These are phyloP conservation scores for Ormyrus rosae DNA, from an alignment of 2,888 invertebrate genomes.

Conservation along the genomic window DNA sequence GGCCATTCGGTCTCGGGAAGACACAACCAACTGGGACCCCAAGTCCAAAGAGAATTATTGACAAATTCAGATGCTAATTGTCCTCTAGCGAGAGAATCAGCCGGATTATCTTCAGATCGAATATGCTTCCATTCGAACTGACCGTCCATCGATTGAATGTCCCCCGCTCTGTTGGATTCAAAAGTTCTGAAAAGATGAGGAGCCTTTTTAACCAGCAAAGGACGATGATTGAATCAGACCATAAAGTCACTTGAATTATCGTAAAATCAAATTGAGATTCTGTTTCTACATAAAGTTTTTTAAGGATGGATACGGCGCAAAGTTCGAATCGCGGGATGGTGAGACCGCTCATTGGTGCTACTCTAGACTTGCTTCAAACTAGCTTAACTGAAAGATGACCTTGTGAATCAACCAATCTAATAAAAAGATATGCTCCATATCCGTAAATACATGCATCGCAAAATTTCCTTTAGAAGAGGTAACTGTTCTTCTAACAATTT, in stretches of 20 bases:
- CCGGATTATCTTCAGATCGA: not conserved
- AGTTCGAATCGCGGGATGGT: conserved; percentile 56
- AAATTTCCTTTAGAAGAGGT: not conserved
- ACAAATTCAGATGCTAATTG: not conserved
- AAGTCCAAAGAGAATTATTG: not conserved
- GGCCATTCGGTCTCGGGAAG: not conserved
- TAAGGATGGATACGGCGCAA: conserved; percentile 36
- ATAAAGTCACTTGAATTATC: conserved; percentile 4
- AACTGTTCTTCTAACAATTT: not conserved
- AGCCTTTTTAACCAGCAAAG: not conserved
- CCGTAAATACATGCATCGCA: conserved; percentile 37
- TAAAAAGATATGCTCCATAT: conserved; percentile 47
- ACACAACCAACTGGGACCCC: not conserved
- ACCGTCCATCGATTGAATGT: not conserved
- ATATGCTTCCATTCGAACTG: not conserved
- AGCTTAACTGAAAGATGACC: not conserved
- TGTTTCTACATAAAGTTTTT: too few species aligned
- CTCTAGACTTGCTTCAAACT: conserved; percentile 49
- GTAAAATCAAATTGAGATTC: too few species aligned
- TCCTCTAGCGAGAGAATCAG: conserved; percentile 11
- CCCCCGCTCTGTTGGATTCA: not conserved
- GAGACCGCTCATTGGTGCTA: conserved; percentile 36
- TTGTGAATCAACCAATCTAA: not conserved
- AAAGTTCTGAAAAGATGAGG: not conserved
- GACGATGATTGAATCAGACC: conserved; percentile 27